Conservation (phyloP, 2,888 invertebrate genomes). For the Athetis lepigone region DNA sequence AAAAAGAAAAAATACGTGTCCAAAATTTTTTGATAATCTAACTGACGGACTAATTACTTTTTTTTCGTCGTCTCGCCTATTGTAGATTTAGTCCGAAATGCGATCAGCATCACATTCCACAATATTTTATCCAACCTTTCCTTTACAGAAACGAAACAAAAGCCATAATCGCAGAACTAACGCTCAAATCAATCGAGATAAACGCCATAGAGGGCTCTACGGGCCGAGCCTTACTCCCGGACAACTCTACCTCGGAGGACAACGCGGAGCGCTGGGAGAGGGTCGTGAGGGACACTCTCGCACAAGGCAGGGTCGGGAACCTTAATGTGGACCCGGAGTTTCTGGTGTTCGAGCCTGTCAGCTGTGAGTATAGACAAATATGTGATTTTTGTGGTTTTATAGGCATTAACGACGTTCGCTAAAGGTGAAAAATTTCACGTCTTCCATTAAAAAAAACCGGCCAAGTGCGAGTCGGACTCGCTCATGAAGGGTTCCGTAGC, state of each 20-base stretch:
- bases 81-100: no score
- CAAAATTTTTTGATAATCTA: no score
- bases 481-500: no score
- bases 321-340: conserved; percentile 95
- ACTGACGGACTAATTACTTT: no score
- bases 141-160: conserved; percentile 88
- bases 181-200: conserved; percentile 93
- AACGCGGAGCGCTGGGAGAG: conserved; percentile 85
- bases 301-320: conserved; percentile 94
- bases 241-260: conserved; percentile 69
- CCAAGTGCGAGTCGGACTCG: no score
- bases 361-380: conserved; percentile 94
- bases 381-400: no score
- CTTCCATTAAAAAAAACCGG: no score
- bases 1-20: no score
- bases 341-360: conserved; percentile 93
- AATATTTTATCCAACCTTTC: neutral
- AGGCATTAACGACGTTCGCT: no score
- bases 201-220: conserved; percentile 91
- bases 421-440: no score
- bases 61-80: no score
- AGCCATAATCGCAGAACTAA: conserved; percentile 94
- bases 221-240: conserved; percentile 73
- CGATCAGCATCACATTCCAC: no score
- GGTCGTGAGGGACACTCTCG: conserved; percentile 93